A percentile compares a stretch with the other conserved stretches of the same genome.
Conservation (phyloP, 2,888 invertebrate genomes). For the Myathropa florea region DNA sequence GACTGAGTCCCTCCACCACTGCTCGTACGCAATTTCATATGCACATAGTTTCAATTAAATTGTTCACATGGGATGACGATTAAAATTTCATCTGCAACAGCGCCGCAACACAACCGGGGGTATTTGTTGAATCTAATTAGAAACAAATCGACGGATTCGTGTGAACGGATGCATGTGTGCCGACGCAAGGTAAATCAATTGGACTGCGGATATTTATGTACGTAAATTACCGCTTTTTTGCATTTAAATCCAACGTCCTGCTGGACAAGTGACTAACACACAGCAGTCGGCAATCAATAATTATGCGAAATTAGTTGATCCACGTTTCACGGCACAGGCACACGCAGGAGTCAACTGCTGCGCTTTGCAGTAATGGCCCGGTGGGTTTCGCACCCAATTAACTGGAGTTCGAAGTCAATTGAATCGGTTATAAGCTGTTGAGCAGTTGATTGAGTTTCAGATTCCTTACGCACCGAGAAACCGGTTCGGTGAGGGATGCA, state of each 20-base stretch:
- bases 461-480: not conserved
- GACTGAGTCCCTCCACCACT: not conserved
- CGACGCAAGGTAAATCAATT: not conserved
- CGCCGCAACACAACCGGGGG: not conserved
- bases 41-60: not conserved
- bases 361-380: not conserved
- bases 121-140: not conserved
- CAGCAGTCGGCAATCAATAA: not conserved
- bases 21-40: not conserved
- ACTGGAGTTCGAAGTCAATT: not conserved
- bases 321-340: not conserved
- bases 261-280: not conserved
- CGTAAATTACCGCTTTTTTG: not conserved
- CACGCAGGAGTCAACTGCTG: no score
- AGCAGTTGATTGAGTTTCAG: not conserved
- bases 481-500: not conserved
- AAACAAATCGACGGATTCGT: not conserved
- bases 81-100: not conserved
- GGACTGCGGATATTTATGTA: not conserved
- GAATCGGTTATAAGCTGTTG: not conserved
- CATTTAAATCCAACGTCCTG: not conserved
- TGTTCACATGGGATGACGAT: not conserved
- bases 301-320: not conserved
- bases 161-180: not conserved
- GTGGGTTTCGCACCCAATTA: not conserved